Base-by-base conservation (phyloP, 92 coral and sea anemone species). In the Bergia sp. region DNA sequence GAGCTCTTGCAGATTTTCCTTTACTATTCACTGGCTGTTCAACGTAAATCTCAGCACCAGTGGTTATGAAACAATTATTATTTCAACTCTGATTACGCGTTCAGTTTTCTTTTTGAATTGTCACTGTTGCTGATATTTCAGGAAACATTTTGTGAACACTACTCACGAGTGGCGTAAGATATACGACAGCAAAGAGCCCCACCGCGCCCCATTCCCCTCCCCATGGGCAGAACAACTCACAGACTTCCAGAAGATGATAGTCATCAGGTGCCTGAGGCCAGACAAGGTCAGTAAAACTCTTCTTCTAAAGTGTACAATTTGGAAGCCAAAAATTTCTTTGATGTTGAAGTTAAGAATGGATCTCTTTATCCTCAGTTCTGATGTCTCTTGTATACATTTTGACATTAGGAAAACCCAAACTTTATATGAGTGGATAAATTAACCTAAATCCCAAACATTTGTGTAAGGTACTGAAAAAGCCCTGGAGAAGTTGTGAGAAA, bases 191-290 rank as follows among this genome's bases (percentile, higher is more conserved):
- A 97, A 95, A 79, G 99, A 97, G 75, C 99, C 99, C 38, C 99
- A 97, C 80, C 96, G 96, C 37, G 99, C 98, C 39, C 92, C 98
- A 9, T 89, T 97, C 77, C 98, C 99, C 29, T 71, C 94, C 73
- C 98, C 96, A 1, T 97, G 99, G 99, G 91, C 96, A 64, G 99
- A 97, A 79, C 95, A 95, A 83, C 91, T 97, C 55, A 94, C 97
- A 18, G 99, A 97, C 92, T 97, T 97, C 86, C 99, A 97, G 91
- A 97, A 97, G 86, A 97, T 97, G 99, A 94, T 97, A 23, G 99
- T 97, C 58, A 96, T 95, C 45, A 90, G 99, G 73, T 97, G 99
- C 89, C 90, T 97, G 42, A 92, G 99, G 81, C 99, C 99, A 76
- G 99, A 97, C 89, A 97, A 97, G 99, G 98, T 96, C 71, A 85